These are phyloP conservation scores for Microtus ochrogaster DNA, from an alignment of 2,113 vertebrate species.

Conservation along the genomic window DNA sequence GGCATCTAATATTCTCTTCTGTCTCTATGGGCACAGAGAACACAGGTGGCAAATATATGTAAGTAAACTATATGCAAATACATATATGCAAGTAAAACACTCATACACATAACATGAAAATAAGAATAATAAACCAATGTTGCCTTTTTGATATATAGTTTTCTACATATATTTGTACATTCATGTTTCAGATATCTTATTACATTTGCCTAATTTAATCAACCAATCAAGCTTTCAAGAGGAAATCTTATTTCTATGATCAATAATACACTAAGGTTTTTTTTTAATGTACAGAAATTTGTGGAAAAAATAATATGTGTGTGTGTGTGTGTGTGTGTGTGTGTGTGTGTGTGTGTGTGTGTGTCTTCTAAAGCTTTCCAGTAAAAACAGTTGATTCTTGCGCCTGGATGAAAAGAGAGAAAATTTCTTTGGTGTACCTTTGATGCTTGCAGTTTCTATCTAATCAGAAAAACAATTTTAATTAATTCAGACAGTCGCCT, in stretches of 20 bases:
- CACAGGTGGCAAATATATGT: background rate
- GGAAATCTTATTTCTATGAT: background rate
- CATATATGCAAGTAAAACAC: background rate
- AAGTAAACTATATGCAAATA: too few species aligned
- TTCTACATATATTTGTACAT: background rate
- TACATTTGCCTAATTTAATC: background rate
- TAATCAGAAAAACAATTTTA: constrained; percentile 82
- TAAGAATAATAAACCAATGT: background rate
- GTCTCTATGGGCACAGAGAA: background rate
- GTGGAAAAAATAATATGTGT: background rate
- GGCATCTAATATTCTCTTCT: background rate
- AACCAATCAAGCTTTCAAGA: background rate
- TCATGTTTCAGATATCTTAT: background rate
- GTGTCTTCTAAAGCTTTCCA: background rate
- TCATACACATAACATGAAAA: background rate
- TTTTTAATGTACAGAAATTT: background rate
- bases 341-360: background rate
- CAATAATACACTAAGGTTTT: background rate
- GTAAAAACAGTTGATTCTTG: constrained; percentile 60
- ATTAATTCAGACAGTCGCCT: constrained; percentile 75
- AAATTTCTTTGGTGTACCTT: constrained; percentile 50
- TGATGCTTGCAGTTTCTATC: constrained; percentile 72
- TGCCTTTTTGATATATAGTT: background rate
- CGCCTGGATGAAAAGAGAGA: constrained; percentile 58
- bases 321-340: background rate